Percentiles rank a stretch among this genome's conserved stretches.
These are phyloP conservation scores for Pseudomyrmex cubaensis DNA, from an alignment of 1,140 invertebrate genomes.

Conservation along the genomic window DNA sequence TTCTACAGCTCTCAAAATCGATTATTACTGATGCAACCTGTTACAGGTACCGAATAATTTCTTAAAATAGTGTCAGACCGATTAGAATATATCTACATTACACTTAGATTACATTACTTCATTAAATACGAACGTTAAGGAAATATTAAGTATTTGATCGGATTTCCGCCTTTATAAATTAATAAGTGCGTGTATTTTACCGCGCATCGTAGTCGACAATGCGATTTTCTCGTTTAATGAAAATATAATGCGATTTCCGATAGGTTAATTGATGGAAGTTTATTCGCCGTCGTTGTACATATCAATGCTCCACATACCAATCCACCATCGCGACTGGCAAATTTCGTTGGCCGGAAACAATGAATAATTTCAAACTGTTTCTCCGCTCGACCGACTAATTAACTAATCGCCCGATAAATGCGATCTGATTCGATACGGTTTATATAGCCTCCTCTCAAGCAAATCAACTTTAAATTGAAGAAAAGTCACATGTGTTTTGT, in stretches of 20 bases:
- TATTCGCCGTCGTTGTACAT: conserved; percentile 6
- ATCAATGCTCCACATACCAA: background rate
- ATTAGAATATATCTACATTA: background rate
- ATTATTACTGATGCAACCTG: conserved; percentile 21
- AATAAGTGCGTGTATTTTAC: background rate
- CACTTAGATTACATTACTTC: too few relatives aligned
- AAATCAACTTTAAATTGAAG: background rate
- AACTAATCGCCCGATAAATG: conserved; percentile 20
- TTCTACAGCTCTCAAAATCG: conserved; percentile 49
- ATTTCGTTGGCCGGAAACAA: conserved; percentile 24
- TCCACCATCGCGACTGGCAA: background rate
- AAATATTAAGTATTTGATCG: background rate
- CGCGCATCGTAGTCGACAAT: background rate
- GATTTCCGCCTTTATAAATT: background rate
- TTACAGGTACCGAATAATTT: conserved; percentile 57
- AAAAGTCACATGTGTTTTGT: background rate
- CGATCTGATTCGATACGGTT: background rate
- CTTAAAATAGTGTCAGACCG: background rate
- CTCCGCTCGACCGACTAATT: conserved; percentile 18
- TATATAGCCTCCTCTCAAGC: too few relatives aligned
- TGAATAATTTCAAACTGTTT: conserved; percentile 44
- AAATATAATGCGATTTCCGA: conserved; percentile 1
- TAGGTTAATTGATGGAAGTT: background rate
- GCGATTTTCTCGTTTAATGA: background rate
- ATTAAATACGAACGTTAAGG: background rate